Base-by-base conservation (phyloP, 2,888 invertebrate genomes). In the Oscheius myriophilus region DNA sequence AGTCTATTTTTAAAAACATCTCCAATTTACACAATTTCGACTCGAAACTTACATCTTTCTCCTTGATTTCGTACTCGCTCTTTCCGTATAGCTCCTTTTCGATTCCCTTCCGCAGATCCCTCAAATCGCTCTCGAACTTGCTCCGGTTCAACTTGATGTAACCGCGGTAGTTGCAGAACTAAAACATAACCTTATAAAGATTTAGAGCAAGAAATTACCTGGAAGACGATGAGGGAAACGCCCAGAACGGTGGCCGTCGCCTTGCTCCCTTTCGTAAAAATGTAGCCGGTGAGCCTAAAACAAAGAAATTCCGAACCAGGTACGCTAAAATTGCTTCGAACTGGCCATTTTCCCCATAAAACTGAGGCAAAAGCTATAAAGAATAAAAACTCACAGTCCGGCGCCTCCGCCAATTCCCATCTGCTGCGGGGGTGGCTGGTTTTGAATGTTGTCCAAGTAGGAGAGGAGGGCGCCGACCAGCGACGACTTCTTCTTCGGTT, bases 131-230 rank as follows among this genome's bases (percentile, higher is more conserved):
- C 58, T 79, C 75, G 41, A 81, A 49, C 61, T 71, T 73, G 25
- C 42, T 54, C 1, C 72, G 65, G 63, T 76, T 72, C 64, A 80
- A 61, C 65, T 77, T 72, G 51, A 80, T 63, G 68, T 80, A 80
- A 41, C 80, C 80, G 43, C 81, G 76, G 55, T 81, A 81, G 65
- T 76, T 81, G 68, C 69, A 67, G 65, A 80, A 80, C 78, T 80
- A 58, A 67, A 79, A 61, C 11, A 51, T 14, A 4, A n/a, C 7
- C 11, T 1, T 9, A n/a, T 49, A 49, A 33, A 33, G 18, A 46
- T 14, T 14, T 11, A 23, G 52, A 41, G 9, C 0, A 16, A 63
- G 12, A 16, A 16, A 12, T 18, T 41, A 79, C 79, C 72, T 80
- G 79, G 45, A 80, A 68, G 7, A 69, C 39, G 54, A 81, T 55